Base-by-base conservation (phyloP, 53 echinoderm and acorn worm species). In the Echinarachnius parma region DNA sequence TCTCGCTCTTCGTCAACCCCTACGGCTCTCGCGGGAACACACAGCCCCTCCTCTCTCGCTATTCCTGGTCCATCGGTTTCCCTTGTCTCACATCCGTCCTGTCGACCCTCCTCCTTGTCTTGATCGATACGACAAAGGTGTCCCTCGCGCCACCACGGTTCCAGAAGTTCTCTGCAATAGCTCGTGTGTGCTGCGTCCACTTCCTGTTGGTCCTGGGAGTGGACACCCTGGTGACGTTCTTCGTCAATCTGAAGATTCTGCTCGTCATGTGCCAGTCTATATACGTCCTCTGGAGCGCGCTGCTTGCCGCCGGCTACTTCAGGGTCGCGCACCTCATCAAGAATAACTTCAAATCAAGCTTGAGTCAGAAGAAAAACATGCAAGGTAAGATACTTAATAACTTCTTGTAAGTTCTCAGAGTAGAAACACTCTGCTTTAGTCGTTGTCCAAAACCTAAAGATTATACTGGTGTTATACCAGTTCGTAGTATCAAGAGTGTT, bases 131-230 rank as follows among this genome's bases (percentile, higher is more conserved):
- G 9, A 92, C 92, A 2, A 84, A 85, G 39, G 61, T 92, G 5
- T 92, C 92, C 48, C 79, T 92, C 16, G 92, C 85, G 2, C 92
- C 92, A 13, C 92, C 92, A 21, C 77, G 77, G n/a, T 92, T 89
- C 48, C 88, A 89, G 35, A 84, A 85, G 47, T 89, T 84, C 31
- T 85, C 85, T 16, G 77, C 89, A 1, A 79, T 92, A 5, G 62
- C 78, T 0, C 29, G 66, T 9, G 50, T 82, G 33, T 81, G 88
- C 21, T 58, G 64, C 7, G 23, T 28, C n/a, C 92, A 92, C 62
- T 92, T 92, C 53, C 28, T 85, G 18, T 25, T 89, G 20, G 92
- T 92, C 11, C 59, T 92, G 21, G 84, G 84, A 57, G 66, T 75
- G n/a, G 92, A 92, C 53, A 22, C 85, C 24, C n/a, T 92, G 15